These are phyloP conservation scores for Ochropacha duplaris DNA, from an alignment of 2,888 invertebrate genomes.

Conservation along the genomic window DNA sequence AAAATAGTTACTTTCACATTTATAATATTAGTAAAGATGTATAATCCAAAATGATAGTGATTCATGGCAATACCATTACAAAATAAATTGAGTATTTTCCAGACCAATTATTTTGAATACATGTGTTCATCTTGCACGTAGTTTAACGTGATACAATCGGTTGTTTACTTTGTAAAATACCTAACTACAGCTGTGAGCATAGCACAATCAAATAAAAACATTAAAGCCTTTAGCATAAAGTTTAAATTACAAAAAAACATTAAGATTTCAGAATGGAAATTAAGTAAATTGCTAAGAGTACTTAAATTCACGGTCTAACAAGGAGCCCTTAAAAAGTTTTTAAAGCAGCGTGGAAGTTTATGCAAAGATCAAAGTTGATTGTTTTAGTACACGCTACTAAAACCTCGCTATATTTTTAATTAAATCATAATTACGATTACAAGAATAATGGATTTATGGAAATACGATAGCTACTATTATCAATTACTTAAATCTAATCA, in stretches of 20 bases:
- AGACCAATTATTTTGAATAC: too few relatives aligned
- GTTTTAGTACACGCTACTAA: slow-evolving; percentile 15
- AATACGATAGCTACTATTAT: too few relatives aligned
- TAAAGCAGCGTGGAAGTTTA: slow-evolving; percentile 9
- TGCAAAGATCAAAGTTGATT: slow-evolving; percentile 28
- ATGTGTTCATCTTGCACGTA: background rate
- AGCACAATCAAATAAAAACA: background rate
- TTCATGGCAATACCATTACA: background rate
- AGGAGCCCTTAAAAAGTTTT: slow-evolving; percentile 11
- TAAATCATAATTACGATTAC: background rate
- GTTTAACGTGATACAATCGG: background rate
- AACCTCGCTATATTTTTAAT: slow-evolving; percentile 14
- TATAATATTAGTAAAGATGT: too few relatives aligned
- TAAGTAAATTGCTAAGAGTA: background rate
- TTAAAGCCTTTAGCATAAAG: background rate
- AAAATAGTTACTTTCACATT: background rate
- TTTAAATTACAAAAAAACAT: background rate
- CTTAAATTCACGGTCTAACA: slow-evolving; percentile 1
- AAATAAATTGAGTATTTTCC: background rate
- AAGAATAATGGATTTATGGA: too few relatives aligned
- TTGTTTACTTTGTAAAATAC: background rate
- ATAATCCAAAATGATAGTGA: background rate
- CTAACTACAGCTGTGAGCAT: too few relatives aligned
- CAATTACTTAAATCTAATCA: background rate
- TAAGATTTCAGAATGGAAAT: background rate